Evolutionary conservation across 2,888 invertebrate genomes (phyloP), one percentile per base, ranked within the genome.

Genomic region (Bellardia bayeri): DNA sequence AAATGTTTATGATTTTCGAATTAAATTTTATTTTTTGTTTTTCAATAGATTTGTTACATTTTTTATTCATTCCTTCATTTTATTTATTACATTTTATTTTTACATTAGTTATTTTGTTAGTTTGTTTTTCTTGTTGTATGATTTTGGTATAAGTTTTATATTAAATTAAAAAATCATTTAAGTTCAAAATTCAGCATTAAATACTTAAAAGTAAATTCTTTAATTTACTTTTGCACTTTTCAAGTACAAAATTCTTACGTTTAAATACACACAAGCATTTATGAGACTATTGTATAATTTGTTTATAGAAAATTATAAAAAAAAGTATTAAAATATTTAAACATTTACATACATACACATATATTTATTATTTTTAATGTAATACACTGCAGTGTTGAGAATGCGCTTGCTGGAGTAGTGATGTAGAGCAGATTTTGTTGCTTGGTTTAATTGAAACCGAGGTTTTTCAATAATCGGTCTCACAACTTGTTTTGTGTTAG

Each of bases 161-260:
- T 33, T n/a, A 69, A 30, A 1, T 69, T 14, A 51, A 69, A 69
- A 9, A 23, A 23, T 45, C 23, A 51, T 68, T 7, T 30, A 4
- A 37, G 37, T 37, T 16, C 16, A 69, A 80, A 80, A 71, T 71
- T 71, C 71, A 71, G 80, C 80, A 71, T 71, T 71, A 51, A 49
- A 80, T 71, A 80, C 51, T 80, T 80, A 63, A 61, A 63, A 40
- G 13, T 63, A 75, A 16, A 14, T 7, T 58, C 58, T 69, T 51
- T 7, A 51, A 40, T 54, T 40, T 64, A 8, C n/a, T 76, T 51
- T 42, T 54, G 37, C 2, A 54, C n/a, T 76, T 66, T 30, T 56
- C n/a, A 42, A 56, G 54, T 71, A 49, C 23, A 23, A 0, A 23
- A n/a, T 71, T 45, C 3, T 71, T 23, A 71, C n/a, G 63, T 63